phyloP scores from a whole-genome alignment of 2,113 vertebrate species.

The Bambusicola thoracicus region DNA sequence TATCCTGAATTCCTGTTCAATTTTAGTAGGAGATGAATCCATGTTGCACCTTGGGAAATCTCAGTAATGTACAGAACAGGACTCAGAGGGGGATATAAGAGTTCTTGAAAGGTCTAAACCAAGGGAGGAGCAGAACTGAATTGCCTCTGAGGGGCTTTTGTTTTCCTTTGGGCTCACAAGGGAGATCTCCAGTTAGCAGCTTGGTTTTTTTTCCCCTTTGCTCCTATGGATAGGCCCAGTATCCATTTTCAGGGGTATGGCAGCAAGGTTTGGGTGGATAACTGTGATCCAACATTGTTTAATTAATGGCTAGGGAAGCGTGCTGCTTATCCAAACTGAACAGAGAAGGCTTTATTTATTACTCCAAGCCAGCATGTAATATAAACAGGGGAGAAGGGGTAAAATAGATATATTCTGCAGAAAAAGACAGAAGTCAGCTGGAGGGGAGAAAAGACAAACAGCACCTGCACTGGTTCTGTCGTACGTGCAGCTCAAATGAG shows the following conservation, averaged over 20 bases:
- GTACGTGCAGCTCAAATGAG: background rate
- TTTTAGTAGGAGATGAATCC: background rate
- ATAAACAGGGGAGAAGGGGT: background rate
- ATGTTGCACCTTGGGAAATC: background rate
- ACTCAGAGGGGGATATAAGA: background rate
- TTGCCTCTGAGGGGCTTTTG: background rate
- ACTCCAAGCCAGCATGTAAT: background rate
- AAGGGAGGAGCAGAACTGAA: background rate
- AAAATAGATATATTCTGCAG: background rate
- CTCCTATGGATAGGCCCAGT: background rate
- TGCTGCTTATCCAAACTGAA: background rate
- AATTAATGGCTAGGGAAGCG: background rate
- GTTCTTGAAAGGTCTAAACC: background rate
- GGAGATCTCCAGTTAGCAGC: background rate
- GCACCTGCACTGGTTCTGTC: background rate
- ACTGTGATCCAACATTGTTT: background rate
- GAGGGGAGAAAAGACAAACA: background rate
- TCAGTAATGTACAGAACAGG: background rate
- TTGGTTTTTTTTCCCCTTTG: background rate
- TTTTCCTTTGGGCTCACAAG: background rate
- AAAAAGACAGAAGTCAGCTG: background rate
- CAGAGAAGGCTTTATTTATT: constrained; percentile 1
- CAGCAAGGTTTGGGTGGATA: background rate
- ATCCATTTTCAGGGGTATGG: background rate
- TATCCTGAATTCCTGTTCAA: background rate